phyloP scores from a whole-genome alignment of 2,888 invertebrate genomes.

The Agrochola macilenta region DNA sequence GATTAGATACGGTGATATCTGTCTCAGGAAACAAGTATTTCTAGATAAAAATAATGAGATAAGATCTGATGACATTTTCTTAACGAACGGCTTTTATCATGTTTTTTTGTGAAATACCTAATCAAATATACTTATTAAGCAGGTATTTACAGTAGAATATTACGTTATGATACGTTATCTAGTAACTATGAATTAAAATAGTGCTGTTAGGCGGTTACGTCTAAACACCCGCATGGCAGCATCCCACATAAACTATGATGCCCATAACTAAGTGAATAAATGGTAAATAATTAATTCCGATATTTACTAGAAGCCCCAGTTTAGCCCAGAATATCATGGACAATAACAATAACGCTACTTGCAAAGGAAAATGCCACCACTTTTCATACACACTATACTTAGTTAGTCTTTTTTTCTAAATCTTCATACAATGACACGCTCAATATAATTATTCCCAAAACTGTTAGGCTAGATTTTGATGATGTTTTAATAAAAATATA shows the following conservation, averaged over 20 bases:
- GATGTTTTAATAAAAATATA: not conserved
- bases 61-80: slow-evolving; percentile 42
- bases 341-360: not conserved
- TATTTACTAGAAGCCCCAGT: not conserved
- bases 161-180: slow-evolving; percentile 3
- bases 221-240: slow-evolving; percentile 11
- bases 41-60: slow-evolving; percentile 38
- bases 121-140: slow-evolving; percentile 11
- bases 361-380: not conserved
- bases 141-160: not conserved
- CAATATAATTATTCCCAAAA: not conserved
- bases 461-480: not conserved
- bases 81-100: slow-evolving; percentile 13
- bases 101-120: slow-evolving; percentile 38
- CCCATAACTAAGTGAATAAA: not conserved
- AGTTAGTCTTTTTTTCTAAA: not conserved
- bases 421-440: not conserved
- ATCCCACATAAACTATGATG: slow-evolving; percentile 4
- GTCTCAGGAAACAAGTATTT: slow-evolving; percentile 42
- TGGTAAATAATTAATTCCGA: not conserved
- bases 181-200: slow-evolving; percentile 25
- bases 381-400: not conserved
- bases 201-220: slow-evolving; percentile 11
- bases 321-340: no score
- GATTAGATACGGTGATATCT: slow-evolving; percentile 47